A percentile compares a stretch with the other conserved stretches of the same genome.
Evolutionary conservation across 2,797 vertebrate genomes (phyloP).

Genomic region (Melanogrammus aeglefinus): DNA sequence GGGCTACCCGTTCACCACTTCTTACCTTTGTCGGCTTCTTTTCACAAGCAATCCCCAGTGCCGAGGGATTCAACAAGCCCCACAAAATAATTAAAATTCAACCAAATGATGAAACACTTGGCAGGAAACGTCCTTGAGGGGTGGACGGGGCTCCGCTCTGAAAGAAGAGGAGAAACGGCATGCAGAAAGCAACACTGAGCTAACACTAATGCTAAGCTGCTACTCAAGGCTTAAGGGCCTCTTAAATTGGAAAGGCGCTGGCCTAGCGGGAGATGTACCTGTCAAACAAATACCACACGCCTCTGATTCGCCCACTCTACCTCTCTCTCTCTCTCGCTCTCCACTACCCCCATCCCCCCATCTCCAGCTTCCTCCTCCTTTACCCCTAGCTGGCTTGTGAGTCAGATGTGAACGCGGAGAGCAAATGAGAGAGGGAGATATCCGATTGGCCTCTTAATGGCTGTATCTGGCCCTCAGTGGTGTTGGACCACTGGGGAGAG

Average conservation of each 20-base stretch:
- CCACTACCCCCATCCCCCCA: not conserved
- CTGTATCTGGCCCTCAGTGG: slow-evolving; percentile 48
- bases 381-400: slow-evolving; percentile 38
- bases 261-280: slow-evolving; percentile 73
- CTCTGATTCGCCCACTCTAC: slow-evolving; percentile 43
- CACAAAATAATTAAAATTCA: slow-evolving; percentile 70
- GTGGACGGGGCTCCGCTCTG: slow-evolving; percentile 49
- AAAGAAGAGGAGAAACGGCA: slow-evolving; percentile 36
- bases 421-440: slow-evolving; percentile 35
- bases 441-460: slow-evolving; percentile 43
- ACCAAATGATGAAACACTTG: slow-evolving; percentile 71
- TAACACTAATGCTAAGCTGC: slow-evolving; percentile 58
- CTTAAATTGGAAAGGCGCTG: slow-evolving; percentile 66
- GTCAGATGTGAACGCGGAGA: slow-evolving; percentile 41
- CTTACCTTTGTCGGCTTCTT: slow-evolving; percentile 51
- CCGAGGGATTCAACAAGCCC: slow-evolving; percentile 55
- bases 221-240: slow-evolving; percentile 66
- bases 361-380: not conserved
- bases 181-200: slow-evolving; percentile 65
- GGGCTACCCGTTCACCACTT: slow-evolving; percentile 45
- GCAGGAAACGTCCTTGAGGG: slow-evolving; percentile 68
- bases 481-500: slow-evolving; percentile 58
- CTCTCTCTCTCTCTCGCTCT: slow-evolving; percentile 29
- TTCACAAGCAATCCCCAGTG: slow-evolving; percentile 43
- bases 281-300: slow-evolving; percentile 68